phyloP scores from a whole-genome alignment of 2,888 invertebrate species.

The Drosophila emarginata region DNA sequence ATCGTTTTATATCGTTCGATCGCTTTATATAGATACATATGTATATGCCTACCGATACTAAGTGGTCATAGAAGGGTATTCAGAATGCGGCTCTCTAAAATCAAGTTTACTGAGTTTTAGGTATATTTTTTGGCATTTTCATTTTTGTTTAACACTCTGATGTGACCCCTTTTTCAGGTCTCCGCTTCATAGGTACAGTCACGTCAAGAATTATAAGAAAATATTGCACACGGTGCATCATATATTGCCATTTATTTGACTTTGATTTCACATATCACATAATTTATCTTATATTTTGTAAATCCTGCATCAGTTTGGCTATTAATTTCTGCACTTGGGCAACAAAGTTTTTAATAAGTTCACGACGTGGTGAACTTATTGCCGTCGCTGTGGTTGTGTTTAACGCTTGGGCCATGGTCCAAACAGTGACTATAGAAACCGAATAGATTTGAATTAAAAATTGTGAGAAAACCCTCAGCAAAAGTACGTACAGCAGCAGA shows the following conservation, averaged over 20 bases:
- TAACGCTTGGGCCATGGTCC: not conserved
- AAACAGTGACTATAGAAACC: not conserved
- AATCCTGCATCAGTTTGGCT: conserved; percentile 20
- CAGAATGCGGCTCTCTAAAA: conserved; percentile 1
- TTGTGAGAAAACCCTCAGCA: not conserved
- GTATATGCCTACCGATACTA: too few relatives aligned
- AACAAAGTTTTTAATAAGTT: conserved; percentile 44
- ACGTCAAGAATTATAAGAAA: conserved; percentile 3
- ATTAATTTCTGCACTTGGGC: conserved; percentile 46
- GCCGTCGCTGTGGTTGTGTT: not conserved
- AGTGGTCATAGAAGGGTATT: not conserved
- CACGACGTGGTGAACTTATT: conserved; percentile 23
- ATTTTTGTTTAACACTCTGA: conserved; percentile 26
- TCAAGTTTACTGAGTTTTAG: conserved; percentile 19
- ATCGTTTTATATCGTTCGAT: too few relatives aligned
- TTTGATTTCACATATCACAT: not conserved
- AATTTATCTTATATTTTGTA: conserved; percentile 7
- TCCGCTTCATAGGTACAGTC: not conserved
- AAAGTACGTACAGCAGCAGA: not conserved
- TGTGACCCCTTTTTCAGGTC: conserved; percentile 14
- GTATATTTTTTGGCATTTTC: conserved; percentile 70
- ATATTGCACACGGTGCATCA: not conserved
- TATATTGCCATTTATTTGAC: not conserved
- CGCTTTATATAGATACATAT: too few relatives aligned
- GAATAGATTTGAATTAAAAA: not conserved